Evolutionary conservation across 2,888 invertebrate species (phyloP).

Genomic region (Diadegma fenestrale): DNA sequence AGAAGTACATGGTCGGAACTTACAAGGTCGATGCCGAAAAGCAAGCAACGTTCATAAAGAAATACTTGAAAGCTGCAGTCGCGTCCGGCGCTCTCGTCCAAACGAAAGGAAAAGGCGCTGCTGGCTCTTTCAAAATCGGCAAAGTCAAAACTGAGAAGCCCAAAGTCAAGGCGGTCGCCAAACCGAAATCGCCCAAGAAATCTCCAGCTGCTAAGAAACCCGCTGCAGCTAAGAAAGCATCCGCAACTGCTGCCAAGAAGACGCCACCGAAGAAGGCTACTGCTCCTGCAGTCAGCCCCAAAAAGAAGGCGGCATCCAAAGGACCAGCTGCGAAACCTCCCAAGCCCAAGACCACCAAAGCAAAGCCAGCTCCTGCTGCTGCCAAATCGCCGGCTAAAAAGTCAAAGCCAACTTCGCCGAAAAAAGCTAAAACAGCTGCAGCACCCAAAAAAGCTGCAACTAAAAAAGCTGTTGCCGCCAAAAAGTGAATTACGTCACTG

Average conservation of each 20-base stretch:
- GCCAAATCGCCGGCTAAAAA: conserved; percentile 40
- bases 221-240: conserved; percentile 66
- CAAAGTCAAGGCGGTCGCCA: conserved; percentile 17
- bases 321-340: conserved; percentile 68
- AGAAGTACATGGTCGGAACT: conserved; percentile 87
- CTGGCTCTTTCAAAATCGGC: conserved; percentile 85
- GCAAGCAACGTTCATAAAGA: conserved; percentile 87
- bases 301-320: conserved; percentile 46
- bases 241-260: conserved; percentile 52
- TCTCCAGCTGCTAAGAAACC: conserved; percentile 73
- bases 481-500: conserved; percentile 23
- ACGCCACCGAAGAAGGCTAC: conserved; percentile 39
- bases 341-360: conserved; percentile 62
- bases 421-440: conserved; percentile 81
- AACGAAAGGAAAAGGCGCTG: conserved; percentile 87
- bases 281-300: conserved; percentile 33
- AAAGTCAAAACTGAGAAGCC: conserved; percentile 16
- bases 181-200: conserved; percentile 57
- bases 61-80: conserved; percentile 87
- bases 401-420: conserved; percentile 22
- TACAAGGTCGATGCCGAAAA: conserved; percentile 88
- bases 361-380: conserved; percentile 49
- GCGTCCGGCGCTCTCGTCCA: conserved; percentile 86
- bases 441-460: conserved; percentile 21
- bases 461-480: conserved; percentile 58